phyloP scores from a whole-genome alignment of 2,888 invertebrate genomes.

The Hirtodrosophila alboralis region DNA sequence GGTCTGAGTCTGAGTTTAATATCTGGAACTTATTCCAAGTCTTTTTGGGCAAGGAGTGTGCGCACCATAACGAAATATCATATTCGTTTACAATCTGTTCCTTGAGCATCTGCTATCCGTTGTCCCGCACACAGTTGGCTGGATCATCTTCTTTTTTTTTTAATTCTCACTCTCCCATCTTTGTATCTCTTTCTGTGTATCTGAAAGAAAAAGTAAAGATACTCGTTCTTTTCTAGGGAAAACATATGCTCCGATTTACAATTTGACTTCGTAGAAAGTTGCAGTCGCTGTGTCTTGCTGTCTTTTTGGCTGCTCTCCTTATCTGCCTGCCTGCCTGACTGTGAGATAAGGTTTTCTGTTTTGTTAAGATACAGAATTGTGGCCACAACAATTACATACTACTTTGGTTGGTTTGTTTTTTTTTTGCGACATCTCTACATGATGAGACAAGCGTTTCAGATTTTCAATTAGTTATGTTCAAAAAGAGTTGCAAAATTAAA shows the following conservation, averaged over 20 bases:
- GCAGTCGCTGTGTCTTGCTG: conserved; percentile 1
- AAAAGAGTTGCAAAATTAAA: conserved; percentile 1
- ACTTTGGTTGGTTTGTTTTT: no score
- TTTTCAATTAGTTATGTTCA: conserved; percentile 4
- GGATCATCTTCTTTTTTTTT: conserved; percentile 32
- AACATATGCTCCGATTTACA: conserved; percentile 71
- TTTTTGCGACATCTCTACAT: conserved; percentile 3
- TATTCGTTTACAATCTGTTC: conserved; percentile 79
- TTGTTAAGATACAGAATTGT: conserved; percentile 28
- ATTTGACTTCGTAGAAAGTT: conserved; percentile 38
- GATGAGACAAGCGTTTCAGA: neutral
- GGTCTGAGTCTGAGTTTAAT: conserved; percentile 10
- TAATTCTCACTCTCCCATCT: no score
- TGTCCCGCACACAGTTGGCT: conserved; percentile 52
- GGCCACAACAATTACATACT: conserved; percentile 10
- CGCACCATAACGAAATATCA: conserved; percentile 78
- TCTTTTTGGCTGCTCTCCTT: conserved; percentile 26
- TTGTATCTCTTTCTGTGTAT: conserved; percentile 16
- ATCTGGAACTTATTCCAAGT: no score
- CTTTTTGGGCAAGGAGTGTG: conserved; percentile 68
- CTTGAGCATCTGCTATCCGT: conserved; percentile 68
- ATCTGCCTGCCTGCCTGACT: conserved; percentile 33
- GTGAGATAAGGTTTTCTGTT: conserved; percentile 38
- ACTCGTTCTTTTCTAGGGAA: conserved; percentile 63
- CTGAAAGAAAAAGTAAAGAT: no score